Base-by-base conservation (phyloP, 2,888 invertebrate genomes). In the Lycia hirtaria region DNA sequence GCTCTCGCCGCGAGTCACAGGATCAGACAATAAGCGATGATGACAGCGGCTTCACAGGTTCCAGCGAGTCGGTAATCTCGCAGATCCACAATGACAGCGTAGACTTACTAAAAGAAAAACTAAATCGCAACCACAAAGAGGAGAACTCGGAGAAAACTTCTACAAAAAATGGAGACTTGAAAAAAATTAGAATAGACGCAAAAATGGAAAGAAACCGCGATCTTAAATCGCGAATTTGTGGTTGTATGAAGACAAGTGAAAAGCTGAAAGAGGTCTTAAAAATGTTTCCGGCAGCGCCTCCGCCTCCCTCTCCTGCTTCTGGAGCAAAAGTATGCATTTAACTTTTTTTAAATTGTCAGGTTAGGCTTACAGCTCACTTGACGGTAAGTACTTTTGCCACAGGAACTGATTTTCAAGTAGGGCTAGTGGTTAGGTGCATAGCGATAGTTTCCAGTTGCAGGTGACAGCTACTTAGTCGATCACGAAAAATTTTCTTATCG, bases 161-260 rank as follows among this genome's bases (percentile, higher is more conserved):
- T 22, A n/a, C 12, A 0, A 22, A 40, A 7, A 40, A 7, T 9
- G 38, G 14, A 40, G 14, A 40, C 1, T n/a, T 20, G 2, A 40
- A 20, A 9, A 12, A 22, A 24, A 10, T n/a, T 37, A 1, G 12
- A 3, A 3, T 22, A 7, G 38, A 40, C 22, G 17, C 2, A 22
- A 22, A 22, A 6, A 38, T 38, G 12, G 20, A 4, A n/a, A 12
- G 20, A 1, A 38, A 38, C 5, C 2, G 6, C 12, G 5, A 12
- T 20, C 2, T 12, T 3, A 14, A 7, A 26, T 6, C 15, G 26
- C 41, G 10, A 5, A 1, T 17, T 15, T 90, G 89, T 62, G 85
- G 88, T 1, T 89, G 90, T 53, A 43, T 85, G 32, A 75, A 73
- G 22, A 91, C 90, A 30, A 91, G 88, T 57, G 87, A 88, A 1